Conservation (phyloP, 2,888 invertebrate genomes). For the Trichacis sp. region DNA sequence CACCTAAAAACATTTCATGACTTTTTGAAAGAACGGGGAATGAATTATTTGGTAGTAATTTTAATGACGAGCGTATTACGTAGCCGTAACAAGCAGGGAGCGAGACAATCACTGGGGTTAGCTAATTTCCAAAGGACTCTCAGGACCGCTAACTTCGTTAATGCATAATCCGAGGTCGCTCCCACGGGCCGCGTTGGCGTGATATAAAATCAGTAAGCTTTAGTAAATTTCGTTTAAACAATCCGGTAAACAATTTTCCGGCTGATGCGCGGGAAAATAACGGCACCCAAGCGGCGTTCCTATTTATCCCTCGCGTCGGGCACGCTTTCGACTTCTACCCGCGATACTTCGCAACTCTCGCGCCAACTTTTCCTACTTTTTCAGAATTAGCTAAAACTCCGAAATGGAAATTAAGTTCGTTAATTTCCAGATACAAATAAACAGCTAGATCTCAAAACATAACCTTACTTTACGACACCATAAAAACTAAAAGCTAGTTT, state of each 20-base stretch:
- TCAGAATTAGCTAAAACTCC: no score
- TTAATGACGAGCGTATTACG: constrained; percentile 40
- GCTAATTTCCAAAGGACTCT: constrained; percentile 56
- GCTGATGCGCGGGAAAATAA: constrained; percentile 67
- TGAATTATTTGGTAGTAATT: constrained; percentile 17
- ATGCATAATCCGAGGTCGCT: constrained; percentile 65
- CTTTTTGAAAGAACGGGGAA: no score
- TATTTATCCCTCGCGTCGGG: constrained; percentile 37
- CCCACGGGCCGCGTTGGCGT: constrained; percentile 64
- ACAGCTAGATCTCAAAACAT: no score
- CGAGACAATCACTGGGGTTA: constrained; percentile 53
- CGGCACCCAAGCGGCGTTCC: constrained; percentile 64
- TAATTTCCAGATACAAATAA: no score
- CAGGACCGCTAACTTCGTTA: constrained; percentile 63
- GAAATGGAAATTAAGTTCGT: no score
- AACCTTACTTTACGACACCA: no score
- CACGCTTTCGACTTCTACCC: constrained; percentile 30
- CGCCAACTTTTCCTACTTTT: constrained; percentile 12
- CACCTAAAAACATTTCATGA: no score
- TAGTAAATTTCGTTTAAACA: constrained; percentile 69
- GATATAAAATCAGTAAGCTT: constrained; percentile 69
- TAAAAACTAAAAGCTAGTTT: no score
- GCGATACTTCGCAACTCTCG: constrained; percentile 14
- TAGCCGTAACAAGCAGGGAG: constrained; percentile 20
- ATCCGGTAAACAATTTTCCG: constrained; percentile 69